Evolutionary conservation across 2,888 invertebrate species (phyloP).

Genomic region (Erebia ligea): DNA sequence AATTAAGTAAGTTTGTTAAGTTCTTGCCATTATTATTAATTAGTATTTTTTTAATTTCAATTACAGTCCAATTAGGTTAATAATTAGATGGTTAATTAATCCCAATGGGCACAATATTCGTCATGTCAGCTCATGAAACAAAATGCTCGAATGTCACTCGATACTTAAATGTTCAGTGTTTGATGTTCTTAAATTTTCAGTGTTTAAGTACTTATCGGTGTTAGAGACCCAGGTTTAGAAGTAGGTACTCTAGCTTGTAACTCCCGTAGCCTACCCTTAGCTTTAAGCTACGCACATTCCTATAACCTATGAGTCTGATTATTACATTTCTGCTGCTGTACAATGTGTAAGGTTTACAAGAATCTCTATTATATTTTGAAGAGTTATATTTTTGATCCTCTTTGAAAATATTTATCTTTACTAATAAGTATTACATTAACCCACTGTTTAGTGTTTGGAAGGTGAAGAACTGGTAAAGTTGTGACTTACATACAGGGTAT

Average conservation of each 20-base stretch:
- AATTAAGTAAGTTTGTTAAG: conserved; percentile 30
- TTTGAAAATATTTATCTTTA: conserved; percentile 62
- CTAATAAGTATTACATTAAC: conserved; percentile 71
- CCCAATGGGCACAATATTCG: conserved; percentile 73
- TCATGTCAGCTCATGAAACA: conserved; percentile 79
- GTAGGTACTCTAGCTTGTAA: conserved; percentile 61
- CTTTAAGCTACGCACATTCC: conserved; percentile 80
- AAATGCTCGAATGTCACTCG: conserved; percentile 76
- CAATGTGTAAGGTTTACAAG: conserved; percentile 72
- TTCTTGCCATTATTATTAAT: conserved; percentile 36
- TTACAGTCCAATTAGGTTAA: conserved; percentile 36
- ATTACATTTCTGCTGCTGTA: conserved; percentile 77
- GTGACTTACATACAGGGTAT: conserved; percentile 79
- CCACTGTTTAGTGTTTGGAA: conserved; percentile 62
- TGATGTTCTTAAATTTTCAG: conserved; percentile 56
- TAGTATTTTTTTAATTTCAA: conserved; percentile 33
- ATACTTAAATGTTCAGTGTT: conserved; percentile 65
- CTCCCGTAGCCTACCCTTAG: conserved; percentile 65
- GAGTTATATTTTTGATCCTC: conserved; percentile 79
- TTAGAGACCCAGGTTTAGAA: conserved; percentile 61
- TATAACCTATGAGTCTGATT: conserved; percentile 76
- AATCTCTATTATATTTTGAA: conserved; percentile 78
- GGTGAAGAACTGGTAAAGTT: conserved; percentile 58
- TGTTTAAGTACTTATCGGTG: conserved; percentile 53
- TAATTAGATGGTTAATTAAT: conserved; percentile 37